A percentile compares a stretch with the other conserved stretches of the same genome.
Conservation (phyloP, 2,797 vertebrate genomes). For the Aviceda cuculoides region DNA sequence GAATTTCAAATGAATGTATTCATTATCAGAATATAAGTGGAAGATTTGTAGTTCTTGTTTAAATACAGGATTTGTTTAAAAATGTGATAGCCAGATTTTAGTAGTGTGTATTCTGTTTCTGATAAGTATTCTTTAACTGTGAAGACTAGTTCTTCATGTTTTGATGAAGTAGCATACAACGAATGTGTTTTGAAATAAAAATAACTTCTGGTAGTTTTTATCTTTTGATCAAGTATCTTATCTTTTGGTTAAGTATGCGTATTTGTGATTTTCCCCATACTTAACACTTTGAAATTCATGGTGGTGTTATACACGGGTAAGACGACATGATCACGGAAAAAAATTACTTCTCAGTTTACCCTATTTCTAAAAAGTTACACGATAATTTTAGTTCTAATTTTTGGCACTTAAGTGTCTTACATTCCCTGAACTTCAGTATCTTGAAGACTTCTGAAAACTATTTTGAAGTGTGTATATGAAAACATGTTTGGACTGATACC, state of each 20-base stretch:
- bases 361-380: neutral
- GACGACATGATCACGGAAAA: neutral
- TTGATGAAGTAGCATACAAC: neutral
- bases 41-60: neutral
- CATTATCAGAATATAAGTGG: neutral
- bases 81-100: neutral
- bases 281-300: neutral
- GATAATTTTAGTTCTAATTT: neutral
- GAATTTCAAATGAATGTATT: neutral
- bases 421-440: neutral
- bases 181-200: neutral
- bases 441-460: neutral
- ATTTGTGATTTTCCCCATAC: neutral
- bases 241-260: neutral
- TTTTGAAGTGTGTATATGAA: neutral
- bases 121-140: neutral
- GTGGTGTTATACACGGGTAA: neutral
- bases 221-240: neutral
- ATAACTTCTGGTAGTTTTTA: neutral
- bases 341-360: neutral
- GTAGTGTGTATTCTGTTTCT: neutral
- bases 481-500: neutral
- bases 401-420: neutral
- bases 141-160: neutral
- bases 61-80: constrained; percentile 5